phyloP scores from a whole-genome alignment of 2,113 vertebrate genomes.

The Rhineura floridana region DNA sequence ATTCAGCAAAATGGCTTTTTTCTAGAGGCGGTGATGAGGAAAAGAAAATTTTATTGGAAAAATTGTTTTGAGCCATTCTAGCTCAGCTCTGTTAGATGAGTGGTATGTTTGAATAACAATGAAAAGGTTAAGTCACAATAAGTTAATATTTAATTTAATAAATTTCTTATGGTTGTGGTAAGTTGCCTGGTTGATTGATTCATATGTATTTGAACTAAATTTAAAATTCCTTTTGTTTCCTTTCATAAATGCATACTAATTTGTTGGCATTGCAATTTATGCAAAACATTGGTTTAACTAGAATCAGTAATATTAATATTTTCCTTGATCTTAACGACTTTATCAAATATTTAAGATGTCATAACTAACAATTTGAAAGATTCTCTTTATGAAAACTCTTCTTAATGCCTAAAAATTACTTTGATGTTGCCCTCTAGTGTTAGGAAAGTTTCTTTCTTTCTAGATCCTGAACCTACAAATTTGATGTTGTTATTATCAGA shows the following conservation, averaged over 20 bases:
- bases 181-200: not conserved
- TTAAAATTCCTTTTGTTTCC: not conserved
- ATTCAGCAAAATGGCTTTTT: too few species aligned
- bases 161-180: not conserved
- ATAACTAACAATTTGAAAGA: not conserved
- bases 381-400: not conserved
- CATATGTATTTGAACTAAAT: not conserved
- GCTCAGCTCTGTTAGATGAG: too few species aligned
- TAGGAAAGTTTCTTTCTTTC: not conserved
- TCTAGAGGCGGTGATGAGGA: too few species aligned
- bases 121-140: not conserved
- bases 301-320: not conserved
- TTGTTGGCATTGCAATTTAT: not conserved
- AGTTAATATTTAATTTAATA: not conserved
- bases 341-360: not conserved
- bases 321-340: not conserved
- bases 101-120: not conserved
- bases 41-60: too few species aligned
- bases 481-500: not conserved
- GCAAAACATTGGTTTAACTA: not conserved
- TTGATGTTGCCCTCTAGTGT: conserved; percentile 11
- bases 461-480: not conserved
- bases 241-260: not conserved
- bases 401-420: not conserved
- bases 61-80: too few species aligned